phyloP scores from a whole-genome alignment of 2,797 vertebrate species.

The Moxostoma hubbsi region DNA sequence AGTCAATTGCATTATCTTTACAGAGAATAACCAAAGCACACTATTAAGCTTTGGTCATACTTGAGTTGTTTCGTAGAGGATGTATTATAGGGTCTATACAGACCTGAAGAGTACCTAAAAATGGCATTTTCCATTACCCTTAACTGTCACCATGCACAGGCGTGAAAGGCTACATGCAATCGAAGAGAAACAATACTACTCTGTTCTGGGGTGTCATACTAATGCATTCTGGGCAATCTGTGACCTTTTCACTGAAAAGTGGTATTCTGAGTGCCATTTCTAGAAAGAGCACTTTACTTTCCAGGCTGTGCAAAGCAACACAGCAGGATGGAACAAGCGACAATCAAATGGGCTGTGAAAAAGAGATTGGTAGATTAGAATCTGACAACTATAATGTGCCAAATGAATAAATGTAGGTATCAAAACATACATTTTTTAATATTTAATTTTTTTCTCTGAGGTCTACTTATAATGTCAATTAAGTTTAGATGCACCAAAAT shows the following conservation, averaged over 20 bases:
- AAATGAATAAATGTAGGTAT: too few relatives aligned
- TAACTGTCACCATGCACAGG: constrained; percentile 28
- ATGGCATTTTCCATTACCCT: constrained; percentile 6
- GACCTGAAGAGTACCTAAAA: constrained; percentile 1
- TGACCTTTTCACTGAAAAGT: constrained; percentile 61
- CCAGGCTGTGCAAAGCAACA: constrained; percentile 47
- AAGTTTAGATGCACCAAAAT: too few relatives aligned
- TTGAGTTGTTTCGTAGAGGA: not conserved
- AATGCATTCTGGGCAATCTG: constrained; percentile 43
- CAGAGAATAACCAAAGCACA: too few relatives aligned
- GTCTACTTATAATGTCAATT: too few relatives aligned
- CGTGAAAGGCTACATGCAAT: constrained; percentile 40
- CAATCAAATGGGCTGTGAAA: constrained; percentile 27
- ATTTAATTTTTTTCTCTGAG: too few relatives aligned
- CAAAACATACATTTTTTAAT: too few relatives aligned
- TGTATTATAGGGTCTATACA: not conserved
- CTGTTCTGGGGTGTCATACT: constrained; percentile 38
- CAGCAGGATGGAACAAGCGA: constrained; percentile 46
- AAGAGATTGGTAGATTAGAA: not conserved
- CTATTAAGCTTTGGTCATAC: not conserved
- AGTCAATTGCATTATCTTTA: too few relatives aligned
- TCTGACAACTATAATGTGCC: not conserved
- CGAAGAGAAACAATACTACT: constrained; percentile 7
- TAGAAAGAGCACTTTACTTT: constrained; percentile 48
- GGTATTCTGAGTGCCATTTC: constrained; percentile 56